Percentiles rank a stretch among this genome's conserved stretches.
phyloP scores from a whole-genome alignment of 2,113 vertebrate species.

The Lamprologus sp. region DNA sequence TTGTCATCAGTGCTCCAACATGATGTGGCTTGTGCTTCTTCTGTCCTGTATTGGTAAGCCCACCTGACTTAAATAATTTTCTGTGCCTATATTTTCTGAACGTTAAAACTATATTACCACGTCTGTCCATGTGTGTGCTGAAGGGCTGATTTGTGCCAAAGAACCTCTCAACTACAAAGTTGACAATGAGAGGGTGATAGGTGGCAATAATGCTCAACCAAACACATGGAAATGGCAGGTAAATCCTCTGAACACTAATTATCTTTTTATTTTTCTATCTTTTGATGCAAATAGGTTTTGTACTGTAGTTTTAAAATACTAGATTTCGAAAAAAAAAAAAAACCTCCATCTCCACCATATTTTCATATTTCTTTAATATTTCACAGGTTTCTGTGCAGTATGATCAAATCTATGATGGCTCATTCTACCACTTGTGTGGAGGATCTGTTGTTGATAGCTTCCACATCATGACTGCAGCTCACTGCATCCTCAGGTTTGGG shows the following conservation, averaged over 20 bases:
- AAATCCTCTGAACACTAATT: background rate
- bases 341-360: background rate
- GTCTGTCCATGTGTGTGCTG: background rate
- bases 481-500: slow-evolving; percentile 60
- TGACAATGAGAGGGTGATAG: slow-evolving; percentile 47
- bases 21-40: slow-evolving; percentile 43
- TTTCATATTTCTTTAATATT: background rate
- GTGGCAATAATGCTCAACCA: slow-evolving; percentile 31
- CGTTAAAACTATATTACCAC: background rate
- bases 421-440: slow-evolving; percentile 52
- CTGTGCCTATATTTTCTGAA: background rate
- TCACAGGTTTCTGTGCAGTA: slow-evolving; percentile 55
- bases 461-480: slow-evolving; percentile 65
- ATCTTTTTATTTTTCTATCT: background rate
- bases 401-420: background rate
- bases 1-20: slow-evolving; percentile 3
- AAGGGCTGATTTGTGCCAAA: slow-evolving; percentile 49
- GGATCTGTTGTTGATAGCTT: slow-evolving; percentile 15
- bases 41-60: slow-evolving; percentile 52
- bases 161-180: slow-evolving; percentile 17
- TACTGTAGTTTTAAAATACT: background rate
- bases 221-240: slow-evolving; percentile 72
- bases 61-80: background rate
- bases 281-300: background rate
- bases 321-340: background rate